Evolutionary conservation across 2,888 invertebrate genomes (phyloP), one percentile per base, ranked within the genome.

Genomic region (Cryptocheilus praepositus): DNA sequence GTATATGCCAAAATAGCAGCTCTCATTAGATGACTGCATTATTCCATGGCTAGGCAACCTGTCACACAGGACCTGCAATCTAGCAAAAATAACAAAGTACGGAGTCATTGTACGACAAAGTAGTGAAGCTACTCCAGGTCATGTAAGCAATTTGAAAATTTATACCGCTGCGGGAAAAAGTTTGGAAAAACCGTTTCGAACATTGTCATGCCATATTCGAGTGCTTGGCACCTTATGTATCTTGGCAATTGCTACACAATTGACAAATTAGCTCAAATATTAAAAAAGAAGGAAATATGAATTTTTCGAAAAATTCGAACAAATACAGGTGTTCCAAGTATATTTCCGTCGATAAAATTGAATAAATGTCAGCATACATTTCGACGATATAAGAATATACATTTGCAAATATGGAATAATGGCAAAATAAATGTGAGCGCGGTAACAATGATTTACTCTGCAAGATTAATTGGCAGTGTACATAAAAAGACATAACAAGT

Each of bases 21-120:
- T 75, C 28, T 71, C 72, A 19, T 49, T 80, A 15, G 74, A 80
- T 61, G 77, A 77, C 58, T 65, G 76, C 51, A 69, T 79, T 54
- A 70, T 80, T 55, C 77, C 76, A 21, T 79, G 75, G 71, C 21
- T 73, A 62, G 77, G 80, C 16, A 65, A 67, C 49, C 44, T 43
- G 44, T 43, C 44, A 43, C 7, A 11, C 44, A 43, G 15, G 15
- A 43, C 44, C 7, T n/a, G n/a, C n/a, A n/a, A n/a, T n/a, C n/a
- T n/a, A n/a, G n/a, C n/a, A n/a, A n/a, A n/a, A n/a, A n/a, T n/a
- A n/a, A n/a, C n/a, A n/a, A n/a, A n/a, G n/a, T 72, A 74, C 51
- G 79, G 79, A 22, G 73, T 77, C 44, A 64, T 78, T 5, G 65
- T 76, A 5, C 61, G 75, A 59, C 59, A 71, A 58, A 44, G 77